Conservation (phyloP, 92 coral and sea anemone genomes). For the Parazoanthus atlanticus region DNA sequence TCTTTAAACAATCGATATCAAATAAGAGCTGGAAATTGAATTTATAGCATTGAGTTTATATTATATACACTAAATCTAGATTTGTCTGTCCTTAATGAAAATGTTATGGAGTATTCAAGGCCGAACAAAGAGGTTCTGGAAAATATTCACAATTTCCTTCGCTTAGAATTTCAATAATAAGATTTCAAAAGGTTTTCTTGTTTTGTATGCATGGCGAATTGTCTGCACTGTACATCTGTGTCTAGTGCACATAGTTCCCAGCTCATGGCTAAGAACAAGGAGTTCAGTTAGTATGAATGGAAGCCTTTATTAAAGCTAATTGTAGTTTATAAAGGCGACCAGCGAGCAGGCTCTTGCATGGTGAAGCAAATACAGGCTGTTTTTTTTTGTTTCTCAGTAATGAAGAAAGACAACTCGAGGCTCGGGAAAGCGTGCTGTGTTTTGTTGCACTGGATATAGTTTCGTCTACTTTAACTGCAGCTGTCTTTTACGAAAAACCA, state of each 20-base stretch:
- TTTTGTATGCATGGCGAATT: background rate
- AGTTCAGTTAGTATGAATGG: background rate
- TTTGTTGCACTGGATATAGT: background rate
- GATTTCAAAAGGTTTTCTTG: background rate
- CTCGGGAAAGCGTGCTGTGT: slow-evolving; percentile 7
- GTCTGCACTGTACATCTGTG: background rate
- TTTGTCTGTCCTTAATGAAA: background rate
- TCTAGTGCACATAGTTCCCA: background rate
- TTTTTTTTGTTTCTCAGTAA: background rate
- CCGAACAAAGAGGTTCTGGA: background rate
- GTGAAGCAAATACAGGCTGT: background rate
- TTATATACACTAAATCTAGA: background rate
- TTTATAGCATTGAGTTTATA: background rate
- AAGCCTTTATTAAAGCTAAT: background rate
- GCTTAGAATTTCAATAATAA: background rate
- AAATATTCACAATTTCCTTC: background rate
- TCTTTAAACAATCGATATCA: slow-evolving; percentile 7
- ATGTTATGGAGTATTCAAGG: background rate
- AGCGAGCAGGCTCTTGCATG: background rate
- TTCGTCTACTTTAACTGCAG: slow-evolving; percentile 7
- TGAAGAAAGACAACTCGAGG: background rate
- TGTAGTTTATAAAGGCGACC: background rate
- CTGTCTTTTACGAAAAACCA: slow-evolving; percentile 5
- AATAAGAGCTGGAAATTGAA: background rate
- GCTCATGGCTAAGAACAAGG: background rate